A percentile compares a stretch with the other conserved stretches of the same genome.
Evolutionary conservation across 2,113 vertebrate genomes (phyloP).

Genomic region (Lutjanus erythropterus): DNA sequence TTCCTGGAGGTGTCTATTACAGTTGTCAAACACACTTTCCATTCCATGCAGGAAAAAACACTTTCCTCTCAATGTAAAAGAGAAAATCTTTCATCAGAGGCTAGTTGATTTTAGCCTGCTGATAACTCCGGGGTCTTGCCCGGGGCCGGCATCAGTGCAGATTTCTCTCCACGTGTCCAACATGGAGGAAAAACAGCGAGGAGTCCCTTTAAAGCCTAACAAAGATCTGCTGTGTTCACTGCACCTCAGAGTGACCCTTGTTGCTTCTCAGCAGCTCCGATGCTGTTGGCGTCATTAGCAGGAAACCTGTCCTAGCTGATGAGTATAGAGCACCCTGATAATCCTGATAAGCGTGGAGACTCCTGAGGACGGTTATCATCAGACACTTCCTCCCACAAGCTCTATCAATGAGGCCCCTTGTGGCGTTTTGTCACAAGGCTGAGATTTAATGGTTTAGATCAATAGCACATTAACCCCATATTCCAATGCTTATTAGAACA

Average conservation of each 20-base stretch:
- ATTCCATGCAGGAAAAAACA: slow-evolving; percentile 3
- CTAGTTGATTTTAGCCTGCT: slow-evolving; percentile 47
- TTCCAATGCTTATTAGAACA: neutral
- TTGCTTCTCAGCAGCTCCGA: slow-evolving; percentile 51
- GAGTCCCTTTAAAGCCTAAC: slow-evolving; percentile 37
- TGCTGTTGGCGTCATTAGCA: slow-evolving; percentile 52
- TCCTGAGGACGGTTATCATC: slow-evolving; percentile 35
- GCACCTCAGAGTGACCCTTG: slow-evolving; percentile 46
- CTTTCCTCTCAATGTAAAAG: slow-evolving; percentile 15
- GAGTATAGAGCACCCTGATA: slow-evolving; percentile 51
- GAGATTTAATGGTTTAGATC: neutral
- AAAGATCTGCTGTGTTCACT: slow-evolving; percentile 64
- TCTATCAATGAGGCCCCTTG: slow-evolving; percentile 25
- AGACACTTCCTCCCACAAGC: slow-evolving; percentile 47
- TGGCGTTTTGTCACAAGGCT: slow-evolving; percentile 29
- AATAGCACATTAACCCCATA: neutral
- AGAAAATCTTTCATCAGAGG: slow-evolving; percentile 53
- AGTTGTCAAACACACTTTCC: slow-evolving; percentile 27
- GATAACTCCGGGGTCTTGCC: slow-evolving; percentile 41
- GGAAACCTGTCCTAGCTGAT: slow-evolving; percentile 62
- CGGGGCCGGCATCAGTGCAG: slow-evolving; percentile 5
- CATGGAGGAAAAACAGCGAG: slow-evolving; percentile 37
- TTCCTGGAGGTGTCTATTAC: slow-evolving; percentile 12
- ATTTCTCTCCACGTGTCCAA: slow-evolving; percentile 40
- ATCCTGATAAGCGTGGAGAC: slow-evolving; percentile 62